phyloP scores from a whole-genome alignment of 2,113 vertebrate species.

The Crocuta crocuta region DNA sequence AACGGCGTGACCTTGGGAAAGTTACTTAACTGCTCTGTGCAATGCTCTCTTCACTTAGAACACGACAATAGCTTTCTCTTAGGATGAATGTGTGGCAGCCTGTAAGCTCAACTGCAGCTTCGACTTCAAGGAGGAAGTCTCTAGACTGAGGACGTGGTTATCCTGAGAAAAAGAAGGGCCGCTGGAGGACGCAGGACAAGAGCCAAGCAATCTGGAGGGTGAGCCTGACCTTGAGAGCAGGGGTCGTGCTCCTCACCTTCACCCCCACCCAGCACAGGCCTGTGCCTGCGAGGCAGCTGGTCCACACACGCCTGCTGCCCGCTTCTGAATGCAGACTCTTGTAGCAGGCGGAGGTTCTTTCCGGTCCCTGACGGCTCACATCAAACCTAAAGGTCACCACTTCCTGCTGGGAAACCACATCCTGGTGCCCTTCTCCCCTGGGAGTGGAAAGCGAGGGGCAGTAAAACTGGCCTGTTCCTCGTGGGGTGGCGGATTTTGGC shows the following conservation, averaged over 20 bases:
- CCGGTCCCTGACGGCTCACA: neutral
- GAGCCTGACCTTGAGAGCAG: neutral
- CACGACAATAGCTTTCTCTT: neutral
- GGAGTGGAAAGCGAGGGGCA: neutral
- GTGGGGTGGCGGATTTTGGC: neutral
- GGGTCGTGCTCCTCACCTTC: neutral
- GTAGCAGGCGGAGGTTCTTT: neutral
- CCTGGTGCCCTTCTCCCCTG: neutral
- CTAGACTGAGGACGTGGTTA: neutral
- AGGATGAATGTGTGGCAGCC: neutral
- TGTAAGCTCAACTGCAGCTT: neutral
- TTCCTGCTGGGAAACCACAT: slow-evolving; percentile 53
- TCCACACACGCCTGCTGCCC: neutral
- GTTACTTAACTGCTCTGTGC: slow-evolving; percentile 1
- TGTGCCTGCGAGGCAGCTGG: neutral
- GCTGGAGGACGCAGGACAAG: neutral
- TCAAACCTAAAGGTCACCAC: slow-evolving; percentile 41
- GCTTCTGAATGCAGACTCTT: neutral
- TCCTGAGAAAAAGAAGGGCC: neutral
- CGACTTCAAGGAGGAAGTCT: neutral
- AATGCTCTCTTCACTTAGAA: neutral
- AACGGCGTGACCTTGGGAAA: slow-evolving; percentile 6
- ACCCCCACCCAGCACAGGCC: rapidly evolving
- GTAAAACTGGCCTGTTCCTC: neutral
- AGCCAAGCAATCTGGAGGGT: neutral